Percentiles rank a stretch among this genome's conserved stretches.
Conservation (phyloP, 1,140 invertebrate species). For the Amyelois transitella region DNA sequence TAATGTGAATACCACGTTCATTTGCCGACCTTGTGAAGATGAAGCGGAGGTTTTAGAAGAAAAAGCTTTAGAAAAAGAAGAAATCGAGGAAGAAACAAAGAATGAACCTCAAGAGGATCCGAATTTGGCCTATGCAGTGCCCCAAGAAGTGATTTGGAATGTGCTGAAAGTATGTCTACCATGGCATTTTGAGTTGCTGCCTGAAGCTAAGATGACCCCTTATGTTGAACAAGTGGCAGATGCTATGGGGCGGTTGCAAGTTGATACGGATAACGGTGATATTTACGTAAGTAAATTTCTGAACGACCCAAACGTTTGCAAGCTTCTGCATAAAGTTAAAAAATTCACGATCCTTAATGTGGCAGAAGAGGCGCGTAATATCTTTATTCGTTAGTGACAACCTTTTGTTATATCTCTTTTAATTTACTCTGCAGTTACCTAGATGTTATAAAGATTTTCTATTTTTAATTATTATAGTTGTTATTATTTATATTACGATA, state of each 20-base stretch:
- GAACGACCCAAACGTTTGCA: constrained; percentile 40
- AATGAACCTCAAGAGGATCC: constrained; percentile 35
- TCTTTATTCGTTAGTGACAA: constrained; percentile 16
- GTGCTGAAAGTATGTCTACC: constrained; percentile 56
- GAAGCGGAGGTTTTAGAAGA: constrained; percentile 28
- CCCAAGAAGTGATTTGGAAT: constrained; percentile 57
- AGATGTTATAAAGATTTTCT: neutral
- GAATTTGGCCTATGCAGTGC: constrained; percentile 45
- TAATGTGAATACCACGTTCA: constrained; percentile 42
- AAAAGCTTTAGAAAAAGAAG: constrained; percentile 33
- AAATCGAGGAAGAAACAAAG: constrained; percentile 39
- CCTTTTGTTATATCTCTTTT: constrained; percentile 1
- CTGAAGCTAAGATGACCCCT: constrained; percentile 36
- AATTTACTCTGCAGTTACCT: neutral
- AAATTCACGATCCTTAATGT: constrained; percentile 50
- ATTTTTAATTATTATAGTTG: too few relatives aligned
- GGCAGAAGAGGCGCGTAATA: constrained; percentile 32
- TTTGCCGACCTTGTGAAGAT: constrained; percentile 48
- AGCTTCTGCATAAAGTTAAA: constrained; percentile 49
- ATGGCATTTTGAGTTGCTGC: constrained; percentile 48
- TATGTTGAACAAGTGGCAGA: constrained; percentile 35
- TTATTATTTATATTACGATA: neutral
- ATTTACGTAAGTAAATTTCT: constrained; percentile 57
- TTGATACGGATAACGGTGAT: constrained; percentile 51
- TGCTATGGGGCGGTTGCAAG: constrained; percentile 38